Conservation (phyloP, 2,113 vertebrate species). For the Phocoena phocoena region DNA sequence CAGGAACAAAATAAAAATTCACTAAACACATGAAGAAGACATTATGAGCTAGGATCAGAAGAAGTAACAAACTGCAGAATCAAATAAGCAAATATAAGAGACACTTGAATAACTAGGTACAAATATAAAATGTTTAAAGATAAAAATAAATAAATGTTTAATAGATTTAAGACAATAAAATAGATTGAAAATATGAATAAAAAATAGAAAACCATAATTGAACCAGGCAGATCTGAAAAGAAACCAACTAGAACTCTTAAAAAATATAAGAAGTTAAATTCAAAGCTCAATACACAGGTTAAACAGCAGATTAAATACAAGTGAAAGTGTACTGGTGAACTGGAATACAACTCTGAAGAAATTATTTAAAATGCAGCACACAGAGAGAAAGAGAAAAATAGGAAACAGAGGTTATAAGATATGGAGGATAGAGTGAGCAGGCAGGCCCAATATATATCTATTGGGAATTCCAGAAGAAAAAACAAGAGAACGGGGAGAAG, state of each 20-base stretch:
- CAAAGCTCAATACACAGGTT: not conserved
- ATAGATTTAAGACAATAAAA: conserved; percentile 12
- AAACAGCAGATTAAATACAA: not conserved
- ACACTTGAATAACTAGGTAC: not conserved
- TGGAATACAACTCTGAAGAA: not conserved
- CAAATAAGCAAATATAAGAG: not conserved
- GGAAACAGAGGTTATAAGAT: not conserved
- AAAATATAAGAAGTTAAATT: not conserved
- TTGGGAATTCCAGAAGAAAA: not conserved
- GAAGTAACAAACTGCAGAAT: not conserved
- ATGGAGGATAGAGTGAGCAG: not conserved
- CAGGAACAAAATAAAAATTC: conserved; percentile 5
- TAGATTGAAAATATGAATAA: not conserved
- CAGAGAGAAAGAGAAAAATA: not conserved
- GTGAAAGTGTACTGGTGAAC: not conserved
- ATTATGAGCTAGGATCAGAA: not conserved
- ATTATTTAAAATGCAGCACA: conserved; percentile 3
- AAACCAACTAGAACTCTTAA: not conserved
- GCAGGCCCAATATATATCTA: not conserved
- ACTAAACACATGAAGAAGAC: not conserved
- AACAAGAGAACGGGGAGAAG: not conserved
- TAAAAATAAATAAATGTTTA: not conserved
- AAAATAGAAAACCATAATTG: not conserved
- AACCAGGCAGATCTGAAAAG: not conserved
- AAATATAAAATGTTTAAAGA: not conserved